phyloP scores from a whole-genome alignment of 2,888 invertebrate species.

The Clepsis dumicolana region DNA sequence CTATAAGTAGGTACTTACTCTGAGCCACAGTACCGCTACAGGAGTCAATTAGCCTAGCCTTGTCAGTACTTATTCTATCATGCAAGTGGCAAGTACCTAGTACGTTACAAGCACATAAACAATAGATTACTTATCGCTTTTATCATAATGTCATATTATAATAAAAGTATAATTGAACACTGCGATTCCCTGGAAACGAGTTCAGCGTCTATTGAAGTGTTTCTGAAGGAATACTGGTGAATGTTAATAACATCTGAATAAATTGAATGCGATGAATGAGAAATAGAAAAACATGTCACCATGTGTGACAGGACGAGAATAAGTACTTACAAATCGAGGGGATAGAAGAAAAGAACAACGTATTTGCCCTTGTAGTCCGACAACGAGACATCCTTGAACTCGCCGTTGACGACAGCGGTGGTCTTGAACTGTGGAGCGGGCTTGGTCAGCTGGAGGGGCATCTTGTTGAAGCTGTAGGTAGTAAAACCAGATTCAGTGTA shows the following conservation, averaged over 20 bases:
- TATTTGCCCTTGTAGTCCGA: slow-evolving; percentile 95
- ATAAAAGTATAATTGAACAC: neutral
- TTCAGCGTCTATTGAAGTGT: neutral
- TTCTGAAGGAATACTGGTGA: neutral
- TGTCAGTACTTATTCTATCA: neutral
- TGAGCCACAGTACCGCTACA: neutral
- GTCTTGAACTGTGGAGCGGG: slow-evolving; percentile 93
- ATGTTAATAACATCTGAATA: neutral
- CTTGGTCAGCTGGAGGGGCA: slow-evolving; percentile 88
- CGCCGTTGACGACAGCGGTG: slow-evolving; percentile 92
- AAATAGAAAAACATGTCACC: neutral
- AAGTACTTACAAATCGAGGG: slow-evolving; percentile 92
- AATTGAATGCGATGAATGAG: neutral
- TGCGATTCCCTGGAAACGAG: neutral
- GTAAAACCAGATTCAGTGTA: neutral
- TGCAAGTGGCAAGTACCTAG: neutral
- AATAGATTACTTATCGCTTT: neutral
- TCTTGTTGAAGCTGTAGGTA: slow-evolving; percentile 79
- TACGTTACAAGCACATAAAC: neutral
- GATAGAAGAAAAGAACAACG: slow-evolving; percentile 96
- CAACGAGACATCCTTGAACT: slow-evolving; percentile 93
- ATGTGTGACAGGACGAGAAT: neutral
- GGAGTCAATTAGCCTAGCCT: neutral
- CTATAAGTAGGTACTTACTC: no score
- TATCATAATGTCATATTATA: neutral